Base-by-base conservation (phyloP, 2,888 invertebrate genomes). In the Cataglyphis cursor region DNA sequence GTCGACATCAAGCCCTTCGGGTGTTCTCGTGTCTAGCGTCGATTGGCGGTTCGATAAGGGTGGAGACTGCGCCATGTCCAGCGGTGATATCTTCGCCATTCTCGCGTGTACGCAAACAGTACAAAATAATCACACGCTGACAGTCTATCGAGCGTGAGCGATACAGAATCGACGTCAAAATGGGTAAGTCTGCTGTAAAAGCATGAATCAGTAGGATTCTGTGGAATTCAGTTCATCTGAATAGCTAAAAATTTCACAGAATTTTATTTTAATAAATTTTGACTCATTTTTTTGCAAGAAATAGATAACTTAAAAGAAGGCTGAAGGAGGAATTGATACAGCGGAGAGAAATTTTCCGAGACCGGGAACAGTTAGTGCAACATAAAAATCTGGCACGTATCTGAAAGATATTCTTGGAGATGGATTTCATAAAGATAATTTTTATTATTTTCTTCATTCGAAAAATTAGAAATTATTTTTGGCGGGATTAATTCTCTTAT, bases 31-130 rank as follows among this genome's bases (percentile, higher is more conserved):
- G 84, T 76, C 80, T 81, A 62, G 64, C 64, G 82, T 83, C 80
- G 78, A 75, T 86, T 86, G 72, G 90, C 84, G 66, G 90, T 88
- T 93, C 88, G 87, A 91, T 88, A 89, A 93, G 90, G 88, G 87
- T 88, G 88, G 92, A 92, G 93, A 92, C 90, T 93, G 92, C 92
- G 92, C 92, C 59, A 82, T 89, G 75, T 85, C 59, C 35, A 51
- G n/a, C 62, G 18, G 41, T 41, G 41, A 44, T 44, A 35, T 70
- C 64, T 78, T 80, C 72, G 54, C 57, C 75, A 24, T 85, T 84
- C 64, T 64, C 28, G 41, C 80, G n/a, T 28, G 35, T 59, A 70
- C 62, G 38, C 59, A 59, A 70, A 35, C 61, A 48, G 41, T 61
- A 54, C 81, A 70, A 41, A 54, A 24, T 21, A 76, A 57, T 75